phyloP scores from a whole-genome alignment of 53 echinoderm and acorn worm genomes.

The Holothuria scabra region DNA sequence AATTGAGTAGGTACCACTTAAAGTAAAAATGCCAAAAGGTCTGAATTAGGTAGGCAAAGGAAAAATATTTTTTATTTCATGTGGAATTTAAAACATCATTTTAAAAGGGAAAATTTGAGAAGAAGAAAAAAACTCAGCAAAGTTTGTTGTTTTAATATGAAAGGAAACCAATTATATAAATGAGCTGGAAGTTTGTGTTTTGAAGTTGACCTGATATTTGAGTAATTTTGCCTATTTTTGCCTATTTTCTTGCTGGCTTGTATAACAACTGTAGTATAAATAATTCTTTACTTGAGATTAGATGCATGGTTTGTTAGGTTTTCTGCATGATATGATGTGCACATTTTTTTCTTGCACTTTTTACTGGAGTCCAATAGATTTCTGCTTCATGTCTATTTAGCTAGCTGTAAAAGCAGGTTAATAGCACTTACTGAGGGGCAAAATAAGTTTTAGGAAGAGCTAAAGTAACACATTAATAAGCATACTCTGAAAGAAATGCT shows the following conservation, averaged over 20 bases:
- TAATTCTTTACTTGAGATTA: background rate
- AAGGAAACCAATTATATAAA: no score
- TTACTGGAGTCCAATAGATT: background rate
- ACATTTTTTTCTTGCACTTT: no score
- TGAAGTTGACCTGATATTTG: slow-evolving; percentile 27
- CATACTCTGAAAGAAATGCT: no score
- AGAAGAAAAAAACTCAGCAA: background rate
- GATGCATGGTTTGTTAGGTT: background rate
- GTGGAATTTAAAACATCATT: slow-evolving; percentile 10
- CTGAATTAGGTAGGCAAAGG: background rate
- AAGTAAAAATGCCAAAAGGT: no score
- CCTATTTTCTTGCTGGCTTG: slow-evolving; percentile 19
- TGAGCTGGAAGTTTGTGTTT: background rate
- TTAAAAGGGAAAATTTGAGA: background rate
- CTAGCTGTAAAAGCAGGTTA: no score
- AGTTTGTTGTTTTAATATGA: no score
- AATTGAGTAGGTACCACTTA: no score
- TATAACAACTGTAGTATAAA: slow-evolving; percentile 9
- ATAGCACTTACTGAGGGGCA: no score
- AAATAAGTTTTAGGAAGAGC: no score
- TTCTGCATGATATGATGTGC: no score
- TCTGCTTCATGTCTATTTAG: background rate
- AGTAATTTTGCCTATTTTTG: slow-evolving; percentile 4
- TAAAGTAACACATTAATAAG: no score
- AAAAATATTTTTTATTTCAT: slow-evolving; percentile 16